Evolutionary conservation across 1,140 invertebrate genomes (phyloP).

Genomic region (Aphaenogaster rudis): DNA sequence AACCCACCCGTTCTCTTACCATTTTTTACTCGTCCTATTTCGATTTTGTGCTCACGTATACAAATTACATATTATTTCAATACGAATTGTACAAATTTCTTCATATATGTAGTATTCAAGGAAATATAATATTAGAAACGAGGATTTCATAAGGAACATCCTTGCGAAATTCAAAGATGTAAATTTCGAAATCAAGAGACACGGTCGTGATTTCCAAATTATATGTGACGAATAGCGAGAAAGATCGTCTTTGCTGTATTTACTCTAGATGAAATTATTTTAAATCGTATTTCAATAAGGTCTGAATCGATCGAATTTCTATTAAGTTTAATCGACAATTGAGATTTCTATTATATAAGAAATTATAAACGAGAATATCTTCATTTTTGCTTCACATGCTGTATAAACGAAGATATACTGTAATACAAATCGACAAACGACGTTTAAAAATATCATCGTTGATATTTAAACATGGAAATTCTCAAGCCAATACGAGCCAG

Average conservation of each 20-base stretch:
- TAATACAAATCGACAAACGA: neutral
- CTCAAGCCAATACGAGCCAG: no score
- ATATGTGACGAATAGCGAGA: neutral
- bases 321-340: neutral
- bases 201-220: neutral
- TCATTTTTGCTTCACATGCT: neutral
- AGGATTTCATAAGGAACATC: neutral
- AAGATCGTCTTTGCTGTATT: neutral
- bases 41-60: slow-evolving; percentile 18
- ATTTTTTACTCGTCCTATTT: neutral
- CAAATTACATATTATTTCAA: slow-evolving; percentile 57
- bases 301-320: neutral
- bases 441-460: no score
- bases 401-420: neutral
- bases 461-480: no score
- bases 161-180: neutral
- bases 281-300: neutral
- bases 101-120: neutral
- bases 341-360: neutral
- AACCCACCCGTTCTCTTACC: slow-evolving; percentile 7
- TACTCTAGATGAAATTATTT: no score
- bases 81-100: neutral
- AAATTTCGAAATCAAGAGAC: neutral
- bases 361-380: neutral
- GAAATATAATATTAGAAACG: neutral